Conservation (phyloP, 2,797 vertebrate genomes). For the Coracias cyanogaster region DNA sequence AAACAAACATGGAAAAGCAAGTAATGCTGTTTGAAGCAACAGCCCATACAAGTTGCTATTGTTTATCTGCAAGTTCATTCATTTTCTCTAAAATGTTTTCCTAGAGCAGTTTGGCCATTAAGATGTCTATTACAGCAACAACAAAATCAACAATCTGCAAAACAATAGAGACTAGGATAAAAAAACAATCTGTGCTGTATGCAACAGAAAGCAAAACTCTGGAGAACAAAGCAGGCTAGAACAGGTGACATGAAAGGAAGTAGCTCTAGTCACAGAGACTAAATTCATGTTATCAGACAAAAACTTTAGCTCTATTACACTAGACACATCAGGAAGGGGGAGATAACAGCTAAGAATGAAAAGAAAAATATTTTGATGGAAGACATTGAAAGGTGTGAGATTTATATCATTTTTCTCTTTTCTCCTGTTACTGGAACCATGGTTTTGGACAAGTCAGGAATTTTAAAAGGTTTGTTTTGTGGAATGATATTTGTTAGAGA, state of each 20-base stretch:
- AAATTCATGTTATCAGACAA: constrained; percentile 11
- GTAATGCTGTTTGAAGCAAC: not conserved
- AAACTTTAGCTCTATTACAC: not conserved
- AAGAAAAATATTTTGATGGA: not conserved
- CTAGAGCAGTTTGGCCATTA: not conserved
- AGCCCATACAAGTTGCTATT: not conserved
- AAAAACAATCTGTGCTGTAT: not conserved
- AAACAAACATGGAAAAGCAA: not conserved
- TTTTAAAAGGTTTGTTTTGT: not conserved
- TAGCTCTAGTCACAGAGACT: not conserved
- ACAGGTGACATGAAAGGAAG: not conserved
- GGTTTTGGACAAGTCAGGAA: not conserved
- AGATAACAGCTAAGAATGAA: not conserved
- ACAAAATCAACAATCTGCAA: not conserved
- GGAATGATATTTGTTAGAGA: not conserved
- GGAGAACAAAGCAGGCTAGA: not conserved
- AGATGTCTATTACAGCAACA: not conserved
- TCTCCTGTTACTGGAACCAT: not conserved
- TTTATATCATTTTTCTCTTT: not conserved
- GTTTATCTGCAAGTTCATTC: not conserved
- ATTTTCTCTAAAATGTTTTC: constrained; percentile 19
- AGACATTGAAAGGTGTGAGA: not conserved
- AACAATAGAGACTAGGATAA: not conserved
- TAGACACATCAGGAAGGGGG: not conserved
- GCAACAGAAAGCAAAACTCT: constrained; percentile 4